A percentile compares a stretch with the other conserved stretches of the same genome.
Evolutionary conservation across 2,888 invertebrate species (phyloP).

Genomic region (Tinea semifulvella): DNA sequence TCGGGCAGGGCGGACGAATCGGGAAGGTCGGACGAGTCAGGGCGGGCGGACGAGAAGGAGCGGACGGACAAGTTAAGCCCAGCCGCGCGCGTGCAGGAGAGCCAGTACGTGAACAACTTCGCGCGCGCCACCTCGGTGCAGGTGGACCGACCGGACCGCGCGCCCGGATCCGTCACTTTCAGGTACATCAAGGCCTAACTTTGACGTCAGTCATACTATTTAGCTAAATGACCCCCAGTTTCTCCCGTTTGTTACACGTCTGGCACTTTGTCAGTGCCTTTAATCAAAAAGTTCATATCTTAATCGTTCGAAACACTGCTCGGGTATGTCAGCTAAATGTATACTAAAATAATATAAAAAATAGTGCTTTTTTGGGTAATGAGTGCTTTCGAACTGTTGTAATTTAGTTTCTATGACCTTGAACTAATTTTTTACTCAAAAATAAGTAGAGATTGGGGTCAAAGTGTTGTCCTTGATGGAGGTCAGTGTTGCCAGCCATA

Average conservation of each 20-base stretch:
- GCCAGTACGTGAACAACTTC: slow-evolving; percentile 42
- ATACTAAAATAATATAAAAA: too few species aligned
- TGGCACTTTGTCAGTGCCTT: too few species aligned
- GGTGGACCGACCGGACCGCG: slow-evolving; percentile 36
- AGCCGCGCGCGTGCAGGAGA: slow-evolving; percentile 40
- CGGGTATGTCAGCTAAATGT: too few species aligned
- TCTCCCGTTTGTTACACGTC: too few species aligned
- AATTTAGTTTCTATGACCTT: not conserved
- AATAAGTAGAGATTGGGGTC: not conserved
- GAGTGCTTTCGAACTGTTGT: not conserved
- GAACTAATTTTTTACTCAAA: not conserved
- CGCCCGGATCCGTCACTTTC: not conserved
- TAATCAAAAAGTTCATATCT: too few species aligned
- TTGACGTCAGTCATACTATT: not conserved
- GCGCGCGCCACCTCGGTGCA: slow-evolving; percentile 43
- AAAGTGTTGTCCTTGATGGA: not conserved
- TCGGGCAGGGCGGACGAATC: slow-evolving; percentile 23
- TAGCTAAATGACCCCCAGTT: too few species aligned
- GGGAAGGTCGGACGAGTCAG: slow-evolving; percentile 25
- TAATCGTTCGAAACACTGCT: too few species aligned
- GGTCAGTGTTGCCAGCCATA: not conserved
- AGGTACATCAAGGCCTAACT: not conserved
- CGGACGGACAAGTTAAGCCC: slow-evolving; percentile 41
- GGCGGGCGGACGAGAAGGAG: slow-evolving; percentile 40
- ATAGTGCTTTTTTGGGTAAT: too few species aligned